These are phyloP conservation scores for Troides aeacus DNA, from an alignment of 2,888 invertebrate genomes.

Conservation along the genomic window DNA sequence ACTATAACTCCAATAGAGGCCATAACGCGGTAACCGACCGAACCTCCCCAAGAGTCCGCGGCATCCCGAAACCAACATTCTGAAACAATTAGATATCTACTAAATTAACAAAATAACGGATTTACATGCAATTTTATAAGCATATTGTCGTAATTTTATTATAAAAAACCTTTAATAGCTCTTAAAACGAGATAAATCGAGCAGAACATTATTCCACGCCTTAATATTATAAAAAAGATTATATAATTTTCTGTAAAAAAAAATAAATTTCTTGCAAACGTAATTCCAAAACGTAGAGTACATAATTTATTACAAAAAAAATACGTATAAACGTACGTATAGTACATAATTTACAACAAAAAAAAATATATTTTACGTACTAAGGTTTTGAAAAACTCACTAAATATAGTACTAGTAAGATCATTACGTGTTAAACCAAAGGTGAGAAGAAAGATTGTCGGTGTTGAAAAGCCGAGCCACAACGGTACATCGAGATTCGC, in stretches of 20 bases:
- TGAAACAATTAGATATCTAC: conserved; percentile 40
- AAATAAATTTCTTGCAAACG: too few species aligned
- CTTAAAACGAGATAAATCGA: neutral
- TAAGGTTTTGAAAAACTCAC: neutral
- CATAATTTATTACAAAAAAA: too few species aligned
- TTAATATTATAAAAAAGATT: too few species aligned
- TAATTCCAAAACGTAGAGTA: too few species aligned
- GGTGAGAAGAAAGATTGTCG: conserved; percentile 59
- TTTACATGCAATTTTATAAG: neutral
- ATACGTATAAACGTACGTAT: too few species aligned
- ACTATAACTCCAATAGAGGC: conserved; percentile 56
- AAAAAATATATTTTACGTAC: too few species aligned
- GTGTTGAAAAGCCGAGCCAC: conserved; percentile 62
- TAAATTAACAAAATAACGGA: neutral
- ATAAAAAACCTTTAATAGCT: neutral
- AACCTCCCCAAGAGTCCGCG: conserved; percentile 72
- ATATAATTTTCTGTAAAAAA: too few species aligned
- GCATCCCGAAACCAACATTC: conserved; percentile 77
- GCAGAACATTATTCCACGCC: too few species aligned
- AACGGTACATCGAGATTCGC: conserved; percentile 55
- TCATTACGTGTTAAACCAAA: conserved; percentile 69
- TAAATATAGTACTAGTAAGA: neutral
- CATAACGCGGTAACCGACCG: conserved; percentile 62
- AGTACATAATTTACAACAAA: too few species aligned
- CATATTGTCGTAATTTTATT: neutral